Evolutionary conservation across 2,797 vertebrate species (phyloP).

Genomic region (Phalloptychus januarius): DNA sequence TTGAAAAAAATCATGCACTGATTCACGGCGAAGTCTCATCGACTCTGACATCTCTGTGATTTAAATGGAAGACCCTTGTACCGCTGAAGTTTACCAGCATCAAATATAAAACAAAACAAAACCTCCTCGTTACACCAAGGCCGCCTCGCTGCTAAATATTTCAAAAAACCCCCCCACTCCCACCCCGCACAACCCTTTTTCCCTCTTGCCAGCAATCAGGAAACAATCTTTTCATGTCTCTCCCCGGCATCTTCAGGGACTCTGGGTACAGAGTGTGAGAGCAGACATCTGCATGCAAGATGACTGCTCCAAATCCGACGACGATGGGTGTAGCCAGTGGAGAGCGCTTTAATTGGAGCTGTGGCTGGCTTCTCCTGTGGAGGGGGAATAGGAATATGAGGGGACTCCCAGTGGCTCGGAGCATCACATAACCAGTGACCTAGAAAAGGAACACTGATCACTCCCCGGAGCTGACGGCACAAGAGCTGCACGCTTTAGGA

Average conservation of each 20-base stretch:
- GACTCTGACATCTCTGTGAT: slow-evolving; percentile 72
- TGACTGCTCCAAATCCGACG: slow-evolving; percentile 76
- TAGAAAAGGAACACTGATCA: slow-evolving; percentile 83
- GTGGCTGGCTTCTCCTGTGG: slow-evolving; percentile 64
- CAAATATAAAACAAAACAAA: slow-evolving; percentile 82
- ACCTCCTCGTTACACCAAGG: slow-evolving; percentile 74
- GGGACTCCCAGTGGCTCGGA: slow-evolving; percentile 75
- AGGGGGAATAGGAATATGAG: slow-evolving; percentile 57
- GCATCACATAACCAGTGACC: slow-evolving; percentile 80
- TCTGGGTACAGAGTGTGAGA: slow-evolving; percentile 63
- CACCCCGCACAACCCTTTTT: slow-evolving; percentile 27
- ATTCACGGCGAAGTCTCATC: slow-evolving; percentile 64
- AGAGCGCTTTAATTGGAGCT: slow-evolving; percentile 77
- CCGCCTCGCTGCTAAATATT: slow-evolving; percentile 77
- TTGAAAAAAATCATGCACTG: slow-evolving; percentile 60
- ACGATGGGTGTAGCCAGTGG: slow-evolving; percentile 62
- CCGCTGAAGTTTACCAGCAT: slow-evolving; percentile 73
- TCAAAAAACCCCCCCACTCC: slow-evolving; percentile 64
- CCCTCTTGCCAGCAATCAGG: slow-evolving; percentile 78
- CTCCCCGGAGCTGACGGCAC: slow-evolving; percentile 72
- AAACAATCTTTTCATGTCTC: slow-evolving; percentile 81
- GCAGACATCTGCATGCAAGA: slow-evolving; percentile 74
- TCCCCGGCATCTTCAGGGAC: slow-evolving; percentile 77
- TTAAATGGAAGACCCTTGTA: slow-evolving; percentile 79
- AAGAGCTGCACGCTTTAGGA: slow-evolving; percentile 53